Evolutionary conservation across 2,797 vertebrate species (phyloP), one percentile per base, ranked within the genome.

Genomic region (Premnoplex brunnescens): DNA sequence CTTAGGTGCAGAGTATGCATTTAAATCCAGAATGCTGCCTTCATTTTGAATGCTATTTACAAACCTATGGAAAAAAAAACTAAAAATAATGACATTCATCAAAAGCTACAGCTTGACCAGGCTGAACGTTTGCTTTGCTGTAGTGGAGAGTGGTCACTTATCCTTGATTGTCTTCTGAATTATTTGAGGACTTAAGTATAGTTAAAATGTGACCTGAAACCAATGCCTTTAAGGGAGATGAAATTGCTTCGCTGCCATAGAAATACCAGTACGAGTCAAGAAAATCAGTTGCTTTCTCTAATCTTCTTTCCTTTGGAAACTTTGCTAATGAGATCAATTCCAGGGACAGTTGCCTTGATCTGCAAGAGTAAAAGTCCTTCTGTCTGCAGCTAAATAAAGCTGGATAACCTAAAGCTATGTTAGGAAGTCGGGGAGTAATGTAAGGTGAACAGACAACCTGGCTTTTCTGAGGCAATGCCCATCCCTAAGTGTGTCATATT

Each of bases 281-380:
- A 94, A 96, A 96, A 94, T 97, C 95, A 92, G 94, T 95, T 90
- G 79, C 75, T 96, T 75, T 73, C 95, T 46, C 76, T 93, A 95
- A 97, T 96, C 94, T 96, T 43, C 95, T 90, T 97, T 96, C 96
- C 91, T 92, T 88, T 95, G 85, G 92, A 97, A 97, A 97, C 96
- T 97, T 97, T 93, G 64, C 89, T 97, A 97, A 97, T 96, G 95
- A 97, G 97, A 97, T 96, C 93, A 96, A 96, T 96, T 96, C 96
- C 89, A 91, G 94, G 92, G 96, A 92, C 93, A 94, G 96, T 95
- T 91, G 94, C 93, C 95, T 96, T 96, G 92, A 97, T 96, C 95
- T 73, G 91, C 94, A 71, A 27, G 76, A 96, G 91, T 91, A 72
- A 96, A 96, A 95, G 92, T 96, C 92, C 91, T 96, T 96, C 91